Evolutionary conservation across 2,113 vertebrate species (phyloP), one percentile per base, ranked within the genome.

Genomic region (Microcebus murinus): DNA sequence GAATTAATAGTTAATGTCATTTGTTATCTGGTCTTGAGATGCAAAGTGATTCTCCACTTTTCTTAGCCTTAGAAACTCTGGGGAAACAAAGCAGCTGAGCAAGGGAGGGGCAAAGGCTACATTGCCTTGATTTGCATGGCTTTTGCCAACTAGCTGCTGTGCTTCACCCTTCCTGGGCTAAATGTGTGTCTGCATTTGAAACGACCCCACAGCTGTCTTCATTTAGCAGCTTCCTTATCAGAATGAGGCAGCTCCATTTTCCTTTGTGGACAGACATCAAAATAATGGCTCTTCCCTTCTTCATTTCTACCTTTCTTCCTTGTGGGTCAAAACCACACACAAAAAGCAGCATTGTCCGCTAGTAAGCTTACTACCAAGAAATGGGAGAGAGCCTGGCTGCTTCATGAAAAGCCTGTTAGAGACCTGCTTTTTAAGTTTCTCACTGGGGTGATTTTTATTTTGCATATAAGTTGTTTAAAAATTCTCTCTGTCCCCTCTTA

Each of bases 341-440:
- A 81, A 88, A 96, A 80, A n/a, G 34, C 27, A 82, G 68, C 31
- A 59, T 87, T 95, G n/a, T 59, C 92, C 71, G 71, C 45, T 12
- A 48, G 42, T n/a, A 87, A 94, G 0, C 48, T 87, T 59, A 87
- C 63, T n/a, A 48, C 13, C 42, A 65, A 94, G 74, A 55, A 86
- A 45, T 5, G 2, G 1, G 27, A 88, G 86, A 80, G 14, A 79
- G 8, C 3, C 63, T 36, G 59, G 29, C 42, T 79, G 63, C 29
- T 74, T 48, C 68, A 15, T 87, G 74, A 74, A 96, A 65, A 94
- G 31, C 15, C 36, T 63, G 8, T 20, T 34, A 86, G n/a, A 65
- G 10, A 13, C 17, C 20, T 48, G 50, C 7, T 39, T 90, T 89
- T 59, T 80, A 83, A 68, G 10, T 70, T 96, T 87, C 34, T 71